These are phyloP conservation scores for Hippopotamyrus pictus DNA, from an alignment of 2,797 vertebrate species.

Conservation along the genomic window DNA sequence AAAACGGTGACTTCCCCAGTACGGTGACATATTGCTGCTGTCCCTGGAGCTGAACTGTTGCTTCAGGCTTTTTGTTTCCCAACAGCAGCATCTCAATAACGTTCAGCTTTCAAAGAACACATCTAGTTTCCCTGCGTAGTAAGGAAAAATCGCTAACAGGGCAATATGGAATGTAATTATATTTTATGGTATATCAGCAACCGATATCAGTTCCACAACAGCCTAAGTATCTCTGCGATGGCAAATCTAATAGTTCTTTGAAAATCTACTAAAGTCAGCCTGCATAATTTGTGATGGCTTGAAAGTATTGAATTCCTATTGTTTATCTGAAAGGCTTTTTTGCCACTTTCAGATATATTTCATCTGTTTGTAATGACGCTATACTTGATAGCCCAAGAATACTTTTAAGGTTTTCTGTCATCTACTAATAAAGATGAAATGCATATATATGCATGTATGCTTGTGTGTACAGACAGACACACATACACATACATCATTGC, in stretches of 20 bases:
- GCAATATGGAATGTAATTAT: conserved; percentile 22
- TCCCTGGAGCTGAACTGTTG: background rate
- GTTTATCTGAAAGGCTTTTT: conserved; percentile 2
- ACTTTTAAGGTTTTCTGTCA: background rate
- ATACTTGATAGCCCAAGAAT: background rate
- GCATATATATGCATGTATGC: background rate
- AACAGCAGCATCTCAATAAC: conserved; percentile 9
- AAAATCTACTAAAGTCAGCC: conserved; percentile 7
- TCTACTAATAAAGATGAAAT: background rate
- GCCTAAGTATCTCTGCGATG: conserved; percentile 13
- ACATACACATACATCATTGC: background rate
- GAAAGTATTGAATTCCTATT: conserved; percentile 1
- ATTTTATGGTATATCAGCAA: conserved; percentile 13
- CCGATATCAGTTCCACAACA: conserved; percentile 17
- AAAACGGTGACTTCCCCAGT: background rate
- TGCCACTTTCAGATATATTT: conserved; percentile 11
- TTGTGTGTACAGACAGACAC: background rate
- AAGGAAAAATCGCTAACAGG: conserved; percentile 19
- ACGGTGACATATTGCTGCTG: background rate
- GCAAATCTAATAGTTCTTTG: conserved; percentile 6
- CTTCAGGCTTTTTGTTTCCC: background rate
- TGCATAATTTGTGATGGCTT: conserved; percentile 6
- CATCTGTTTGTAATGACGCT: background rate
- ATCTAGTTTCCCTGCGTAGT: conserved; percentile 11
- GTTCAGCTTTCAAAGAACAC: conserved; percentile 17